Percentiles rank a stretch among this genome's conserved stretches.
These are phyloP conservation scores for Hippasteria phrygiana DNA, from an alignment of 53 echinoderm and acorn worm genomes.

Conservation along the genomic window DNA sequence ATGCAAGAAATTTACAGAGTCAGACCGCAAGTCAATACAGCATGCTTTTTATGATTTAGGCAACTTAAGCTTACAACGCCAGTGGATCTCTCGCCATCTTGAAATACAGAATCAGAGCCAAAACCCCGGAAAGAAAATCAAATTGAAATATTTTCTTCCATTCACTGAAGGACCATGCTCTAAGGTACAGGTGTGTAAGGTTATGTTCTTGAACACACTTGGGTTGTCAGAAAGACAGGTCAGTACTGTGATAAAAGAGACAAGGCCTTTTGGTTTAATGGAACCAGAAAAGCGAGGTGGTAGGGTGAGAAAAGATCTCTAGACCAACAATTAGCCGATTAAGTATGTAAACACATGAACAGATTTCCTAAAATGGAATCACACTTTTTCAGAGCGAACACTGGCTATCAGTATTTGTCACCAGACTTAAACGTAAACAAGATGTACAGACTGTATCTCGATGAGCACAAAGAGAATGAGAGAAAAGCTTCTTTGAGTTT, in stretches of 20 bases:
- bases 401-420: slow-evolving; percentile 41
- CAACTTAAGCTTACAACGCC: not conserved
- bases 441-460: slow-evolving; percentile 36
- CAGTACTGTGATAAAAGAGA: slow-evolving; percentile 9
- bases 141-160: slow-evolving; percentile 17
- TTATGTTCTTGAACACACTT: slow-evolving; percentile 33
- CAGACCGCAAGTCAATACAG: slow-evolving; percentile 6
- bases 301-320: not conserved
- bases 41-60: slow-evolving; percentile 3
- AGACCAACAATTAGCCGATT: slow-evolving; percentile 10
- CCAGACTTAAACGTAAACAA: slow-evolving; percentile 48
- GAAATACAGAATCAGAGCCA: not conserved
- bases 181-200: slow-evolving; percentile 24
- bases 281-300: slow-evolving; percentile 26
- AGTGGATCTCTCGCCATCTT: slow-evolving; percentile 12
- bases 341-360: slow-evolving; percentile 45
- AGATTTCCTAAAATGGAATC: slow-evolving; percentile 56
- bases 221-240: slow-evolving; percentile 39
- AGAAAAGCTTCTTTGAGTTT: slow-evolving; percentile 24
- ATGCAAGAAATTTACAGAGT: not conserved
- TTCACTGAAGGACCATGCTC: not conserved
- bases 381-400: slow-evolving; percentile 51
- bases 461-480: slow-evolving; percentile 5
- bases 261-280: not conserved
- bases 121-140: not conserved